Percentiles rank a stretch among this genome's conserved stretches.
These are phyloP conservation scores for Ophioninae sp. DNA, from an alignment of 2,888 invertebrate species.

Conservation along the genomic window DNA sequence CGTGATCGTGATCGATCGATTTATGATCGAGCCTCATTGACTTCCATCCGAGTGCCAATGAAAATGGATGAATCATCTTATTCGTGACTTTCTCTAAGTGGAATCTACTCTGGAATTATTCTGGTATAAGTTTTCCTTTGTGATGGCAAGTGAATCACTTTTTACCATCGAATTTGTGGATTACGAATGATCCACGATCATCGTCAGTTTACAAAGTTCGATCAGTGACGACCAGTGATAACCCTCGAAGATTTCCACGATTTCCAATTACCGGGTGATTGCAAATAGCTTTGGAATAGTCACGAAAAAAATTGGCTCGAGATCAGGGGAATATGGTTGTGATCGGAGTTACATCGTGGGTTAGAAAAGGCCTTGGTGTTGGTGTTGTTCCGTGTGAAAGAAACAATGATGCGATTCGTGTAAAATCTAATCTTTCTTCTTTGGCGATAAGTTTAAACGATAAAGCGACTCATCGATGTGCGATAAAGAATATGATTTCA, in stretches of 20 bases:
- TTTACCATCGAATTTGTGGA: not conserved
- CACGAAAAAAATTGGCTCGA: not conserved
- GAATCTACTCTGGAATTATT: conserved; percentile 26
- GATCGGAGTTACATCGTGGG: conserved; percentile 43
- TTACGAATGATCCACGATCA: conserved; percentile 33
- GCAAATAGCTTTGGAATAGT: not conserved
- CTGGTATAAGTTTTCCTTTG: not conserved
- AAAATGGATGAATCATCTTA: conserved; percentile 8
- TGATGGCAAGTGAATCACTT: not conserved
- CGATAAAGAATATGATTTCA: conserved; percentile 20
- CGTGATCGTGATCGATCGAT: conserved; percentile 26
- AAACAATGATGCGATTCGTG: conserved; percentile 33
- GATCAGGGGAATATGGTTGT: conserved; percentile 18
- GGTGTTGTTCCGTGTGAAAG: conserved; percentile 25
- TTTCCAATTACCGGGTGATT: not conserved
- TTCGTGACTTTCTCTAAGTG: not conserved
- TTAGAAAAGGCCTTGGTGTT: conserved; percentile 16
- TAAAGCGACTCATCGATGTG: conserved; percentile 25
- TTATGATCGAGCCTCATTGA: conserved; percentile 3
- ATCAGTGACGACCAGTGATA: conserved; percentile 7
- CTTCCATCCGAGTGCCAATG: conserved; percentile 18
- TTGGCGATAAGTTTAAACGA: not conserved
- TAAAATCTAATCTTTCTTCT: conserved; percentile 20
- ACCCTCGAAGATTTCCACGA: not conserved
- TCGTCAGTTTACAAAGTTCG: not conserved